These are phyloP conservation scores for Machimus rusticus DNA, from an alignment of 2,888 invertebrate genomes.

Conservation along the genomic window DNA sequence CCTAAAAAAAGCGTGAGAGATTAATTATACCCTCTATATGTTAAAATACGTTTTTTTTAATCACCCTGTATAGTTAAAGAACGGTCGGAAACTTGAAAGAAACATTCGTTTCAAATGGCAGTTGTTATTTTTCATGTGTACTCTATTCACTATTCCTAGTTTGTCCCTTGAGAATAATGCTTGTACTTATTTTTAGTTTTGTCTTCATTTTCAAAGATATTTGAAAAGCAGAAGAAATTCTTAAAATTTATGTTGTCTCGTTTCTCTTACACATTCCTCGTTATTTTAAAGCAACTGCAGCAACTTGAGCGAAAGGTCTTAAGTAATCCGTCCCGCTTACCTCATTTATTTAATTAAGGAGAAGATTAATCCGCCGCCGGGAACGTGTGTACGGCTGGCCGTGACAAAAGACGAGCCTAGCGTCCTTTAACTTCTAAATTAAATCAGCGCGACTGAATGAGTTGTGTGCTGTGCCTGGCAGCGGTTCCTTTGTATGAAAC, in stretches of 20 bases:
- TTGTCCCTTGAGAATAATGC: not conserved
- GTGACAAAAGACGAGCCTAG: not conserved
- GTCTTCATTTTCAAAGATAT: not conserved
- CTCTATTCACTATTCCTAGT: not conserved
- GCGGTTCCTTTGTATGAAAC: not conserved
- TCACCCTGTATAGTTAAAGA: not conserved
- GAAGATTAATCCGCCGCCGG: not conserved
- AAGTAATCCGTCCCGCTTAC: not conserved
- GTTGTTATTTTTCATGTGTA: not conserved
- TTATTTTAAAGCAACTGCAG: not conserved
- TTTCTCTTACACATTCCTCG: not conserved
- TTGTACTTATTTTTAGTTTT: not conserved
- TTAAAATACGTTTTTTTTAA: too few relatives aligned
- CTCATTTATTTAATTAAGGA: not conserved
- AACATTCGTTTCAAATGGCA: not conserved
- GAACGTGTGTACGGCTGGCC: not conserved
- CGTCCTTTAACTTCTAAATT: not conserved
- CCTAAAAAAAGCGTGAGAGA: too few relatives aligned
- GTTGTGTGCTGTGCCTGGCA: not conserved
- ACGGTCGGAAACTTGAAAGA: not conserved
- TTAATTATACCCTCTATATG: too few relatives aligned
- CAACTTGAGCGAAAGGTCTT: not conserved
- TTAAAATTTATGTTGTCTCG: not conserved
- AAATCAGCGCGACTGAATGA: not conserved
- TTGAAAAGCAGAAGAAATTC: not conserved